Evolutionary conservation across 2,797 vertebrate genomes (phyloP).

Genomic region (Thunnus albacares): DNA sequence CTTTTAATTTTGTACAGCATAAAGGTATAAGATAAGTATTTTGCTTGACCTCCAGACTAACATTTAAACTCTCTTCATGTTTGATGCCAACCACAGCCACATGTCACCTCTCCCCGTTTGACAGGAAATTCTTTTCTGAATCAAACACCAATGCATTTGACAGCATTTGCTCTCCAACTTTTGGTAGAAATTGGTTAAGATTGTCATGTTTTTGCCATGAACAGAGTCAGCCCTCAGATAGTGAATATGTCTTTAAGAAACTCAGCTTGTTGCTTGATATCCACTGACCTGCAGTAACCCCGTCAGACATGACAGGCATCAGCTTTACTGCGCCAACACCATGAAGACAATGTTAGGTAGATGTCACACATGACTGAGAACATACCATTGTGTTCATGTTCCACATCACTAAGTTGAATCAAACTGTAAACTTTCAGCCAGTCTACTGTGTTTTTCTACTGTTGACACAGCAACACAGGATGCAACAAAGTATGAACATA

Average conservation of each 20-base stretch:
- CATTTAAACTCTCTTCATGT: background rate
- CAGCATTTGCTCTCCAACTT: background rate
- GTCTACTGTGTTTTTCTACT: background rate
- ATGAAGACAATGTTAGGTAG: too few species aligned
- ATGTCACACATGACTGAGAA: background rate
- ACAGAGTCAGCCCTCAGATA: background rate
- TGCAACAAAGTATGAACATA: background rate
- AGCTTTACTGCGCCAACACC: background rate
- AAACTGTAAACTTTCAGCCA: background rate
- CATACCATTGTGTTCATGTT: background rate
- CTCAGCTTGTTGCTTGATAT: background rate
- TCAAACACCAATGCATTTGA: background rate
- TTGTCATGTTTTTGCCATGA: background rate
- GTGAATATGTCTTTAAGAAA: background rate
- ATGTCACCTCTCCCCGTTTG: background rate
- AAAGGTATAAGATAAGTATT: background rate
- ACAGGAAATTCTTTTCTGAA: conserved; percentile 19
- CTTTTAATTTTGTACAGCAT: background rate
- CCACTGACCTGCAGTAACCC: background rate
- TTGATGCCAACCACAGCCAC: too few species aligned
- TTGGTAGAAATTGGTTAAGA: background rate
- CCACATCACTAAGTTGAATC: background rate
- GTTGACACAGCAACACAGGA: conserved; percentile 1
- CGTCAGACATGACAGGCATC: background rate
- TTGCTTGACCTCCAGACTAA: background rate